Evolutionary conservation across 30 jellyfish, hydroid and myxozoan species (phyloP).

Genomic region (Catostylus mosaicus): DNA sequence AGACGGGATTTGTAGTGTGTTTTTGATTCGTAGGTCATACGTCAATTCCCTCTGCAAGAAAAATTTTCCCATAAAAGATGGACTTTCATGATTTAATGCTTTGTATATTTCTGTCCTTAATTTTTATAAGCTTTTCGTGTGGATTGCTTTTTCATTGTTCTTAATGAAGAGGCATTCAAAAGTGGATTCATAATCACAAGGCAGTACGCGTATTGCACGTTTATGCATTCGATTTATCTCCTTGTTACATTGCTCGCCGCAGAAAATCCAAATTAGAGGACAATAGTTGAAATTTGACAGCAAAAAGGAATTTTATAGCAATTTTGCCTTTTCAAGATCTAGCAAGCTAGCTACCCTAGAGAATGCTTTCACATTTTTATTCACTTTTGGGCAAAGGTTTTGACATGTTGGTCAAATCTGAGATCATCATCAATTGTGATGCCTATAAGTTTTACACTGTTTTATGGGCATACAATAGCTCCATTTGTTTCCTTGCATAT

Average conservation of each 20-base stretch:
- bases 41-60: conserved; percentile 16
- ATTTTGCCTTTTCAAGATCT: conserved; percentile 16
- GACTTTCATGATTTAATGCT: conserved; percentile 24
- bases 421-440: conserved; percentile 36
- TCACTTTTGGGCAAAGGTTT: conserved; percentile 34
- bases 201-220: conserved; percentile 39
- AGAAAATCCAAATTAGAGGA: conserved; percentile 70
- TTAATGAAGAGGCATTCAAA: conserved; percentile 34
- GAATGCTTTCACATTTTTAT: conserved; percentile 28
- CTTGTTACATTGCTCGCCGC: conserved; percentile 28
- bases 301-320: conserved; percentile 31
- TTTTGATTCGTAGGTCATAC: conserved; percentile 33
- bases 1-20: conserved; percentile 31
- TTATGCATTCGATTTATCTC: conserved; percentile 43
- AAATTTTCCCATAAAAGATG: conserved; percentile 33
- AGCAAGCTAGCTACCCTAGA: conserved; percentile 41
- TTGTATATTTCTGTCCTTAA: conserved; percentile 38
- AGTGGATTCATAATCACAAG: conserved; percentile 20
- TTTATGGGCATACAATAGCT: neutral
- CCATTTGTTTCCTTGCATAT: neutral
- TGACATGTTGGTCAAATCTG: conserved; percentile 11
- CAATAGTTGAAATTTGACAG: conserved; percentile 51
- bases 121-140: conserved; percentile 34
- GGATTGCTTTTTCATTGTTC: conserved; percentile 27
- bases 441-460: conserved; percentile 23